Evolutionary conservation across 2,113 vertebrate species (phyloP).

Genomic region (Muntiacus muntjak): DNA sequence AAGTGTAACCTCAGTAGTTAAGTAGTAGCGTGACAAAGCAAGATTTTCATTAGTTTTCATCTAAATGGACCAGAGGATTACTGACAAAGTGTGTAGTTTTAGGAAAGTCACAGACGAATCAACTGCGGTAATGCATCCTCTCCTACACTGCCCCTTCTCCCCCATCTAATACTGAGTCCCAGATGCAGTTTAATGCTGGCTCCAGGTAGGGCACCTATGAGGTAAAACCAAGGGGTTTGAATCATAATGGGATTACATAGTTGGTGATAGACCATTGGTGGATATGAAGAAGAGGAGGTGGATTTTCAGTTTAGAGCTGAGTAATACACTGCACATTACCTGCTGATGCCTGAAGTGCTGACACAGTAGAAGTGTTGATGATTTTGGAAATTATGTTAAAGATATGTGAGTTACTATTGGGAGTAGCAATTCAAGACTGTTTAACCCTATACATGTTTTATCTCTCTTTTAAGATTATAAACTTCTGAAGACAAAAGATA

Average conservation of each 20-base stretch:
- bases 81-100: background rate
- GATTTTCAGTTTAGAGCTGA: background rate
- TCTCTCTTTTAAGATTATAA: background rate
- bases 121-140: background rate
- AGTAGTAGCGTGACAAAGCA: background rate
- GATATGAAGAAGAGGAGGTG: background rate
- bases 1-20: background rate
- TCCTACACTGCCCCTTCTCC: background rate
- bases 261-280: background rate
- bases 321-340: background rate
- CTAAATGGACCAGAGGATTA: background rate
- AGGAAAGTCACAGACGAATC: background rate
- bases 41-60: background rate
- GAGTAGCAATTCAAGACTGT: background rate
- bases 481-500: background rate
- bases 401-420: background rate
- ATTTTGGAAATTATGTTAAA: constrained; percentile 21
- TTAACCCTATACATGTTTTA: background rate
- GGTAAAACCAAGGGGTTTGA: background rate
- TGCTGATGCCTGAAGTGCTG: background rate
- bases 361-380: background rate
- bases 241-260: constrained; percentile 16
- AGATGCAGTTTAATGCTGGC: background rate
- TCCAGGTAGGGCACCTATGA: background rate
- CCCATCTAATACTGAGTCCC: background rate